phyloP scores from a whole-genome alignment of 2,113 vertebrate genomes.

The Oreocharis arfaki region DNA sequence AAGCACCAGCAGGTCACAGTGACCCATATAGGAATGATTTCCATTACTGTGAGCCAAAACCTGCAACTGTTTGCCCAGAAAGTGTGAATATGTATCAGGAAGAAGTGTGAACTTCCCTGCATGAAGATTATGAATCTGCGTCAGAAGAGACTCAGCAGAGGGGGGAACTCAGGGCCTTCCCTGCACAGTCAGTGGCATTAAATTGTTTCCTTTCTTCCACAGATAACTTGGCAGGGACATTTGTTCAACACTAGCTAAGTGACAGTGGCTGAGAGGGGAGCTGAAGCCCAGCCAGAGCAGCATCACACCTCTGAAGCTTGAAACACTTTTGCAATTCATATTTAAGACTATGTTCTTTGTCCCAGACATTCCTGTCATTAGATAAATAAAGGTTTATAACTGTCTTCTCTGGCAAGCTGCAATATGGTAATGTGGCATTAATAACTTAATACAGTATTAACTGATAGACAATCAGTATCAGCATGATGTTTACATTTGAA shows the following conservation, averaged over 20 bases:
- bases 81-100: background rate
- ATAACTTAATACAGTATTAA: background rate
- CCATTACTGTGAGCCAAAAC: background rate
- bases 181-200: background rate
- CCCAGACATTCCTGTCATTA: background rate
- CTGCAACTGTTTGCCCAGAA: background rate
- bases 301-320: background rate
- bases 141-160: background rate
- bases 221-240: background rate
- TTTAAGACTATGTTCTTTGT: background rate
- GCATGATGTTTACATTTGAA: background rate
- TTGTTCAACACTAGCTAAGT: background rate
- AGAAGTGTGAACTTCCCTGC: background rate
- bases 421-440: background rate
- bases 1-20: background rate
- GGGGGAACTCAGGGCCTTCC: background rate
- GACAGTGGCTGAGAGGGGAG: background rate
- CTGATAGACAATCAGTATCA: background rate
- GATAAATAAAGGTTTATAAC: background rate
- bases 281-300: background rate
- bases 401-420: fast-evolving
- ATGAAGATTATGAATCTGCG: background rate
- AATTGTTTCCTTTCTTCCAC: background rate
- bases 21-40: background rate
- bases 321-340: background rate